Evolutionary conservation across 2,888 invertebrate species (phyloP), one percentile per base, ranked within the genome.

Genomic region (Polydesmus complanatus): DNA sequence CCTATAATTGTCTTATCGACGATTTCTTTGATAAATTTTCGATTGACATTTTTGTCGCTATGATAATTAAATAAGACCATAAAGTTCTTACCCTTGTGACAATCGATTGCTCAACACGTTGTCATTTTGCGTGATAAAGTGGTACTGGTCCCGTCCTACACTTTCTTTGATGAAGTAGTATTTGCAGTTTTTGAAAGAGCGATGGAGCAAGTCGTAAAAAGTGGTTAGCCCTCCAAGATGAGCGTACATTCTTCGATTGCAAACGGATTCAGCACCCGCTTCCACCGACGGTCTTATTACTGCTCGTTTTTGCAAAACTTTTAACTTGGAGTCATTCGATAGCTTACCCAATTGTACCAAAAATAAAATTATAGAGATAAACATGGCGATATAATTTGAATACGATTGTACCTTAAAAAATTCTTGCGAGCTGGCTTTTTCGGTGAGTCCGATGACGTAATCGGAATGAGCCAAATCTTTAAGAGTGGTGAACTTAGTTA

Each of bases 141-240:
- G 56, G 27, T 56, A 56, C 2, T 23, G 21, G 18, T 56, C 37
- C 3, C 27, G n/a, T 19, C 19, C n/a, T 14, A 56, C 25, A 2
- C 14, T 22, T 19, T 56, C 56, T 19, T 37, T 56, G n/a, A 56
- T 56, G 27, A 56, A 56, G 27, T 56, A 56, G 56, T 27, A 26
- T 5, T 19, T 2, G 27, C 56, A 56, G 14, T 14, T 37, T 5
- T 37, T 14, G 37, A 8, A 8, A 37, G 14, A 37, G 5, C 37
- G 5, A 37, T 37, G 5, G 37, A 37, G 19, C 37, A 56, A 37
- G 19, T 22, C n/a, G 56, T 56, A 56, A 27, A 27, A 27, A n/a
- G 27, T 18, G 21, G 56, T 27, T 27, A 37, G 14, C 5, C 37
- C 14, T 37, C 8, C 5, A 8, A 37, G 14, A 37, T 37, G 37